Evolutionary conservation across 2,113 vertebrate species (phyloP).

Genomic region (Sceloporus undulatus): DNA sequence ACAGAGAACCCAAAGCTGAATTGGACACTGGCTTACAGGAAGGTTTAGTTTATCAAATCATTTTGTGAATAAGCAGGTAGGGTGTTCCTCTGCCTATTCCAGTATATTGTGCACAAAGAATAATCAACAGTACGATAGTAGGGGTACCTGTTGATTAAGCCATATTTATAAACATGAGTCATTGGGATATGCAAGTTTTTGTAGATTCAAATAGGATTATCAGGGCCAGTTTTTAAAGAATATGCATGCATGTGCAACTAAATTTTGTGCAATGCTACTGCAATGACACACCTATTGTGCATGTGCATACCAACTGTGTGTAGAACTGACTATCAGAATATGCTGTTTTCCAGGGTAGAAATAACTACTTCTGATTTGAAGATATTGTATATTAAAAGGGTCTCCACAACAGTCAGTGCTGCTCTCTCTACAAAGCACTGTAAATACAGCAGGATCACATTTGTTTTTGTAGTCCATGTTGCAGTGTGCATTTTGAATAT

Average conservation of each 20-base stretch:
- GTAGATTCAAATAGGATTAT: background rate
- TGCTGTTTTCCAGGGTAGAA: background rate
- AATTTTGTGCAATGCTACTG: background rate
- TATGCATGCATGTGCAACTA: background rate
- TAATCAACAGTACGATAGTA: background rate
- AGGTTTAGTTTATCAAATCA: background rate
- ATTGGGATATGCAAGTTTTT: background rate
- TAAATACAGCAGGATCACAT: background rate
- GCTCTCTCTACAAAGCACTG: background rate
- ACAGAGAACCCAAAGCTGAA: background rate
- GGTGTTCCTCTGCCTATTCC: background rate
- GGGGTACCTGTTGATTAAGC: background rate
- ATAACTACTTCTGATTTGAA: background rate
- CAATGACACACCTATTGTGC: background rate
- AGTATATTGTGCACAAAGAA: background rate
- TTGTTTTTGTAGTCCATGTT: background rate
- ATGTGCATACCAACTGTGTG: background rate
- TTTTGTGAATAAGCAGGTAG: background rate
- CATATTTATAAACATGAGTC: background rate
- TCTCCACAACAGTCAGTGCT: background rate
- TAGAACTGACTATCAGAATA: background rate
- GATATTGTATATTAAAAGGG: background rate
- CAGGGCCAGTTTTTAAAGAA: conserved; percentile 3
- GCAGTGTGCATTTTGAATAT: background rate
- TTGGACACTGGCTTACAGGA: background rate